phyloP scores from a whole-genome alignment of 2,888 invertebrate species.

The Drosophila mimetica region DNA sequence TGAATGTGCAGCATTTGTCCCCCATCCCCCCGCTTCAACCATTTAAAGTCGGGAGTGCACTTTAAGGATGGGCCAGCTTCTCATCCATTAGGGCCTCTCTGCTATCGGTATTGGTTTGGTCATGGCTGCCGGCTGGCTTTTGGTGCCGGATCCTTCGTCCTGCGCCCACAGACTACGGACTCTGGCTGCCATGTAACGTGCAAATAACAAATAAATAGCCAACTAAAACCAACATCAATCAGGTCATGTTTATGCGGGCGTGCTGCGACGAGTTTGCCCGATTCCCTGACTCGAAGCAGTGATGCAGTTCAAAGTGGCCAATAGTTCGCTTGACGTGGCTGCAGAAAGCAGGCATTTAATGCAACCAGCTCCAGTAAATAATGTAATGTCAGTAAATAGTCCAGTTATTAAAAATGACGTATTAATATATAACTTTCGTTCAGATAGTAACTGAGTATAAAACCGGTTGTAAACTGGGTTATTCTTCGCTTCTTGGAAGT shows the following conservation, averaged over 20 bases:
- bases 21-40: too few species aligned
- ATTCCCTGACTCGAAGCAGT: background rate
- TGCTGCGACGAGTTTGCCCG: constrained; percentile 4
- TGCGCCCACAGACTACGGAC: constrained; percentile 1
- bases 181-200: constrained; percentile 36
- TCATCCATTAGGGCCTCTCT: constrained; percentile 25
- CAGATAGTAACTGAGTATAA: too few species aligned
- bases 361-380: constrained; percentile 32
- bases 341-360: constrained; percentile 22
- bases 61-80: constrained; percentile 29
- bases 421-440: too few species aligned
- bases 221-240: constrained; percentile 57
- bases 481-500: too few species aligned
- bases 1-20: constrained; percentile 23
- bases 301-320: constrained; percentile 9
- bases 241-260: constrained; percentile 61
- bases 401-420: too few species aligned
- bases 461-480: too few species aligned
- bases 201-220: constrained; percentile 59
- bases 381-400: background rate
- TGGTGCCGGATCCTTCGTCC: background rate
- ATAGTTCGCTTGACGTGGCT: background rate
- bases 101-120: constrained; percentile 6
- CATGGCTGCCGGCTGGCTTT: constrained; percentile 11
- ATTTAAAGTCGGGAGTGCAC: constrained; percentile 20